Percentiles rank a stretch among this genome's conserved stretches.
These are phyloP conservation scores for Trinectes maculatus DNA, from an alignment of 2,113 vertebrate genomes.

Conservation along the genomic window DNA sequence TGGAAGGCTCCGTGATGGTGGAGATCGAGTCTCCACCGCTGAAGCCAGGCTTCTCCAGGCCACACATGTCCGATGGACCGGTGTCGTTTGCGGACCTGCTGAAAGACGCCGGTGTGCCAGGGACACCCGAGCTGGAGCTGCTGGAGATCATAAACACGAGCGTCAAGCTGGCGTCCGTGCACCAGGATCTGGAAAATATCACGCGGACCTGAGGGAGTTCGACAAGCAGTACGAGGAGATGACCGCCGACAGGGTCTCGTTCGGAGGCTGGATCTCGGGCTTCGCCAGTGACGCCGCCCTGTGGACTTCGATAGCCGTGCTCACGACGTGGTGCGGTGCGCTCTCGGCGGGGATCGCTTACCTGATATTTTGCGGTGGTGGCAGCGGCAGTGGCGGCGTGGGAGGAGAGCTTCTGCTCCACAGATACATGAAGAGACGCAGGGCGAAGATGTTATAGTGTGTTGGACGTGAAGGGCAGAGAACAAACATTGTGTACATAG, in stretches of 20 bases:
- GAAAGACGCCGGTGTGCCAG: neutral
- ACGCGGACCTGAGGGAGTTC: too few relatives aligned
- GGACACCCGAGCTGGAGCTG: fast-evolving
- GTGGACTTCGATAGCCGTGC: conserved; percentile 1
- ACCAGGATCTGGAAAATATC: too few relatives aligned
- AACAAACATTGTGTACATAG: too few relatives aligned
- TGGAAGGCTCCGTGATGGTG: neutral
- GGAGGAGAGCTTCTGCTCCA: too few relatives aligned
- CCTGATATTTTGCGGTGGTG: too few relatives aligned
- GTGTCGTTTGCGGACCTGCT: neutral
- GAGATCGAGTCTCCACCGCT: conserved; percentile 13
- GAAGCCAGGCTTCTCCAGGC: neutral
- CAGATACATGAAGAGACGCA: too few relatives aligned
- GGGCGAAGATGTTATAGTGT: too few relatives aligned
- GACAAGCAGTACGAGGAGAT: too few relatives aligned
- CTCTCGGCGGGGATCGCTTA: too few relatives aligned
- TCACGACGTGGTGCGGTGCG: neutral
- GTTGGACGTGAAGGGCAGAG: too few relatives aligned
- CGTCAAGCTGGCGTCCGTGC: neutral
- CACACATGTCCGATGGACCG: neutral
- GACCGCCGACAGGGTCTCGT: too few relatives aligned
- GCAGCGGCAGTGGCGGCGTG: too few relatives aligned
- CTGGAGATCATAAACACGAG: conserved; percentile 2
- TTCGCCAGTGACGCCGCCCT: neutral
- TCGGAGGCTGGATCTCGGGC: neutral